Evolutionary conservation across 2,113 vertebrate genomes (phyloP).

Genomic region (Chascanopsetta lugubris): DNA sequence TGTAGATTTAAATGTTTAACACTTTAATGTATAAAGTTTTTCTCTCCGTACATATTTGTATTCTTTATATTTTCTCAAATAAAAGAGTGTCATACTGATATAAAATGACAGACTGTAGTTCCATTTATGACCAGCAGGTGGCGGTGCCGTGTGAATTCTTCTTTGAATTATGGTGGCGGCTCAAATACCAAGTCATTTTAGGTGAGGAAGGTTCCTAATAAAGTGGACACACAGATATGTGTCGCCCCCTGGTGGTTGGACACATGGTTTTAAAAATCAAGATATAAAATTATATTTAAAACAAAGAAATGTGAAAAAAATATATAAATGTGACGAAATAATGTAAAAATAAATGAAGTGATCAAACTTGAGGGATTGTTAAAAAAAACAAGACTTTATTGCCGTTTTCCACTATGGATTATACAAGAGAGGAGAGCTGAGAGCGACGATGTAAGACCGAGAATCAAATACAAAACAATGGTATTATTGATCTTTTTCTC

Average conservation of each 20-base stretch:
- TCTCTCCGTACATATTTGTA: constrained; percentile 36
- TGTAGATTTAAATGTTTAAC: constrained; percentile 37
- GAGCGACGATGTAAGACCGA: constrained; percentile 66
- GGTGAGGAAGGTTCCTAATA: too few relatives aligned
- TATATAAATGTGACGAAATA: neutral
- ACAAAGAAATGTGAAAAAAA: too few relatives aligned
- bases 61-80: constrained; percentile 66
- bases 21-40: constrained; percentile 18
- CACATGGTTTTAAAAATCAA: too few relatives aligned
- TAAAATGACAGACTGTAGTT: neutral
- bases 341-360: neutral
- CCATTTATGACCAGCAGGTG: too few relatives aligned
- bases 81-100: constrained; percentile 25
- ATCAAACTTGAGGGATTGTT: constrained; percentile 44
- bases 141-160: too few relatives aligned
- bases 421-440: constrained; percentile 72
- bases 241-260: too few relatives aligned
- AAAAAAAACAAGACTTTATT: constrained; percentile 76
- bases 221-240: too few relatives aligned
- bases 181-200: too few relatives aligned
- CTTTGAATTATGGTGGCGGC: too few relatives aligned
- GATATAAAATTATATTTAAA: too few relatives aligned
- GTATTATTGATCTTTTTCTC: constrained; percentile 16
- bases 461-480: constrained; percentile 74
- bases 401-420: constrained; percentile 75